Evolutionary conservation across 1,140 invertebrate species (phyloP), one percentile per base, ranked within the genome.

Genomic region (Drosophila biarmipes): DNA sequence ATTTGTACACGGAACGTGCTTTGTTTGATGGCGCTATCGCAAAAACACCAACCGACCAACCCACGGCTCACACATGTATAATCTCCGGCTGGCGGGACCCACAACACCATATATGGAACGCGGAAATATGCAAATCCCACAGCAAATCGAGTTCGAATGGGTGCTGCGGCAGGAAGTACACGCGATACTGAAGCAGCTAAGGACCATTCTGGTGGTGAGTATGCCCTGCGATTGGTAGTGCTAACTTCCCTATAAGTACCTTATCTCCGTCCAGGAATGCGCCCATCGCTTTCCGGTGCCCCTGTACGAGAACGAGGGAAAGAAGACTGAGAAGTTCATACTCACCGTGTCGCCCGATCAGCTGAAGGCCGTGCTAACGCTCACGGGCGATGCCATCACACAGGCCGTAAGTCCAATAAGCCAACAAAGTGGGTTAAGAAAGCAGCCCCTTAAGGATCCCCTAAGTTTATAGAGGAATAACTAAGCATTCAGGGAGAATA

Each of bases 131-230:
- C 73, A 76, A 75, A 75, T 64, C 54, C 27, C 34, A 31, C 35
- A 98, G 97, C 97, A 98, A 95, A 95, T 96, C 93, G 97, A 98
- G 93, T 98, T 98, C 92, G 96, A 98, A 93, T 98, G 97, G 97
- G 95, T 98, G 42, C 93, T 98, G 45, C 95, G 96, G 77, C 95
- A 97, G 92, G 97, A 98, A 93, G 97, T 98, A 61, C 96, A 97
- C 92, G 95, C 95, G 53, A 96, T 97, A 76, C 93, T 98, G 80
- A 95, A 95, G 78, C 96, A 98, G 90, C 94, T 98, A 21, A 95
- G 96, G 79, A 94, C 95, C 56, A 96, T 98, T 82, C 93, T 98
- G 80, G 95, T 96, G 86, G 97, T 97, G 94, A 94, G 82, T 68
- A 72, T n/a, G n/a, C n/a, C n/a, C n/a, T n/a, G 51, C 8, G n/a